These are phyloP conservation scores for Lasius fuliginosus DNA, from an alignment of 2,888 invertebrate species.

Conservation along the genomic window DNA sequence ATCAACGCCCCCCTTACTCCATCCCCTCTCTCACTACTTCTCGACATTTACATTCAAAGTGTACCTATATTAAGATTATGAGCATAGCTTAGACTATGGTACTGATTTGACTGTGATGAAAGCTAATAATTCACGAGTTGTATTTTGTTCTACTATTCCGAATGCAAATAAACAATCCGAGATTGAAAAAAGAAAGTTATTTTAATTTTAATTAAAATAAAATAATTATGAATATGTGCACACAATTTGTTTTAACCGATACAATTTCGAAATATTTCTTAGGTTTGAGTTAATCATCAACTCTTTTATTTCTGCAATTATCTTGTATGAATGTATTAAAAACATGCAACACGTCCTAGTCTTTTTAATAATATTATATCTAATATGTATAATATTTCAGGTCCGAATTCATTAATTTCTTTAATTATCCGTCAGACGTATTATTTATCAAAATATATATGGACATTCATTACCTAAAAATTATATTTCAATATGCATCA, in stretches of 20 bases:
- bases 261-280: background rate
- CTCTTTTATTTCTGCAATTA: background rate
- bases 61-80: constrained; percentile 3
- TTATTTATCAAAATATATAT: background rate
- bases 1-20: background rate
- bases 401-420: background rate
- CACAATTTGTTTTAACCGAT: background rate
- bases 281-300: background rate
- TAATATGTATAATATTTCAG: background rate
- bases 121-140: constrained; percentile 7
- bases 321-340: background rate
- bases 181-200: background rate
- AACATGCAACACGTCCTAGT: background rate
- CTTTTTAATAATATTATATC: background rate
- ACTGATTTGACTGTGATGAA: constrained; percentile 31
- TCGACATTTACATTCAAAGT: constrained; percentile 10
- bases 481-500: background rate
- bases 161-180: background rate
- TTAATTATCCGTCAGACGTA: background rate
- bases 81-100: constrained; percentile 6
- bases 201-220: background rate
- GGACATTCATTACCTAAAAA: background rate
- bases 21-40: constrained; percentile 2
- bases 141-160: constrained; percentile 8
- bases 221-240: background rate